phyloP scores from a whole-genome alignment of 2,113 vertebrate genomes.

The Carollia perspicillata region DNA sequence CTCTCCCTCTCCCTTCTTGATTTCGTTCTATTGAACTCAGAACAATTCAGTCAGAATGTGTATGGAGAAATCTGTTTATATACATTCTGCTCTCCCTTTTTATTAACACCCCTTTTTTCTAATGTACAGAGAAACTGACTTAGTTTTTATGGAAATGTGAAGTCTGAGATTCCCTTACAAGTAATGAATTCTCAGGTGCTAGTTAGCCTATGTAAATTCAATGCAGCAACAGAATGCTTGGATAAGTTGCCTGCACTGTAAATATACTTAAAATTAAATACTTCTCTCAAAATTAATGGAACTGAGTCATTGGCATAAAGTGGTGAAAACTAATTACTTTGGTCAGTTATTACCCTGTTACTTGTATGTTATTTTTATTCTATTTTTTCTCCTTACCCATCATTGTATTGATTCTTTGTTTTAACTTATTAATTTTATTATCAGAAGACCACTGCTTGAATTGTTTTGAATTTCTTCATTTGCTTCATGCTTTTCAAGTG shows the following conservation, averaged over 20 bases:
- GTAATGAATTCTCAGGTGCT: not conserved
- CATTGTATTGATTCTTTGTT: not conserved
- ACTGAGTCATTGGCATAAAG: not conserved
- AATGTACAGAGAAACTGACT: conserved; percentile 51
- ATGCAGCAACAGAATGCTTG: not conserved
- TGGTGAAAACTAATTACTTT: not conserved
- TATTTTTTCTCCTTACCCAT: not conserved
- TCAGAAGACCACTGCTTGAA: not conserved
- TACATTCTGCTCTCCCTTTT: not conserved
- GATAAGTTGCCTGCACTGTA: conserved; percentile 4
- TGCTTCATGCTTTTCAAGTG: not conserved
- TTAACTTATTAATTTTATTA: not conserved
- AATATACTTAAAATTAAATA: conserved; percentile 46
- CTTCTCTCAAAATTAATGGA: not conserved
- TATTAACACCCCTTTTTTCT: not conserved
- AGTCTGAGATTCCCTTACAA: conserved; percentile 30
- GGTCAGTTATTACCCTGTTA: not conserved
- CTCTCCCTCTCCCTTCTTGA: not conserved
- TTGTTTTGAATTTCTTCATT: not conserved
- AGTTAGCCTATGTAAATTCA: conserved; percentile 40
- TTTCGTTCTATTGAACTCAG: not conserved
- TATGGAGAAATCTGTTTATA: conserved; percentile 41
- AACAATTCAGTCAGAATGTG: conserved; percentile 13
- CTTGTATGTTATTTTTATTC: not conserved
- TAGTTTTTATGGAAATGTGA: conserved; percentile 66